phyloP scores from a whole-genome alignment of 2,888 invertebrate species.

The Clanis bilineata region DNA sequence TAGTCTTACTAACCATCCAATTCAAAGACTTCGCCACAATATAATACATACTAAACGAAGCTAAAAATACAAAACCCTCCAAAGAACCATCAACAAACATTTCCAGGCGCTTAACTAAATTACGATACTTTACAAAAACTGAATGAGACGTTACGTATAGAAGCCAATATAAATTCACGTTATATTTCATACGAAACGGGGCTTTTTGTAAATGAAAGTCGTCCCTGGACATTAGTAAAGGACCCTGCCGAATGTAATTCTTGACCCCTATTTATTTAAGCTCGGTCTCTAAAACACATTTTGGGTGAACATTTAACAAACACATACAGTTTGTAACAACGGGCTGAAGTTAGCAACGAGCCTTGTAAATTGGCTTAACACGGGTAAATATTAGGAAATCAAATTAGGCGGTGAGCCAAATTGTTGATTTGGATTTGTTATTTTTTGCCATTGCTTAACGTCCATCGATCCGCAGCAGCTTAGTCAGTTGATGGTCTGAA shows the following conservation, averaged over 20 bases:
- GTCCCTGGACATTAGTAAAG: conserved; percentile 27
- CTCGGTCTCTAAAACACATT: conserved; percentile 16
- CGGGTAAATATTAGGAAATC: not conserved
- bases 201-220: conserved; percentile 29
- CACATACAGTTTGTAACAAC: conserved; percentile 19
- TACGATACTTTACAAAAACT: conserved; percentile 12
- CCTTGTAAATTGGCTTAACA: conserved; percentile 15
- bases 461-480: not conserved
- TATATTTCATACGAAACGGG: conserved; percentile 38
- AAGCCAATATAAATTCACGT: conserved; percentile 25
- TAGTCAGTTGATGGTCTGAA: not conserved
- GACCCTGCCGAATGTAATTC: conserved; percentile 34
- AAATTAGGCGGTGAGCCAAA: not conserved
- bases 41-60: not conserved
- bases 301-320: conserved; percentile 21
- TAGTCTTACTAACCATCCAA: too few species aligned
- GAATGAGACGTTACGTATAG: conserved; percentile 13
- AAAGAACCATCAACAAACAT: not conserved
- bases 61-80: not conserved
- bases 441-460: not conserved
- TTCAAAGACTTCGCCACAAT: too few species aligned
- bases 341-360: conserved; percentile 8
- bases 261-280: conserved; percentile 34
- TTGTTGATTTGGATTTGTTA: not conserved
- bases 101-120: conserved; percentile 18